These are phyloP conservation scores for Tuberolachnus salignus DNA, from an alignment of 2,888 invertebrate genomes.

Conservation along the genomic window DNA sequence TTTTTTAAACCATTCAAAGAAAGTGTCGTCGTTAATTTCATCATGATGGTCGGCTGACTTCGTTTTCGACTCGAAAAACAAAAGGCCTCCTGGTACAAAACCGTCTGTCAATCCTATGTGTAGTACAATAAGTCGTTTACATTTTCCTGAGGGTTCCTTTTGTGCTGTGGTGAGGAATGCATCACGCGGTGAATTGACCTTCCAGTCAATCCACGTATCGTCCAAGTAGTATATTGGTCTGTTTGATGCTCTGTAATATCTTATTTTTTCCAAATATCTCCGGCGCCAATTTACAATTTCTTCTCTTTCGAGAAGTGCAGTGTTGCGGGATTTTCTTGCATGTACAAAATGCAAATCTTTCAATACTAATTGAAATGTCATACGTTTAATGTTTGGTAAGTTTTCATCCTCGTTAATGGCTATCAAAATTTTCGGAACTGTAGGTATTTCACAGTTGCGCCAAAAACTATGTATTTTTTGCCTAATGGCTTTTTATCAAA, in stretches of 20 bases:
- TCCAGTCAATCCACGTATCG: constrained; percentile 23
- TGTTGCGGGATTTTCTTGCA: not conserved
- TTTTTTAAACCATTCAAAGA: constrained; percentile 11
- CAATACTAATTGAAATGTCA: not conserved
- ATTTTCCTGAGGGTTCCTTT: constrained; percentile 39
- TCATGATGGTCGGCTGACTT: too few species aligned
- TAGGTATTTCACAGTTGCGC: too few species aligned
- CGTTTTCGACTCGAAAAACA: not conserved
- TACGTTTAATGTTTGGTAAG: not conserved
- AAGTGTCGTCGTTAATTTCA: not conserved
- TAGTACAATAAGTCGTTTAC: not conserved
- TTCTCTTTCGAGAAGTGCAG: not conserved
- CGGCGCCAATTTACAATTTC: not conserved
- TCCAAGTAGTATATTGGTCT: not conserved
- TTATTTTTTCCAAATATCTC: not conserved
- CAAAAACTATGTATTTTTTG: not conserved
- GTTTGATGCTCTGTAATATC: not conserved
- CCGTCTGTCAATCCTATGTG: constrained; percentile 23
- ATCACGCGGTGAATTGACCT: constrained; percentile 22
- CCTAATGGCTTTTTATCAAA: too few species aligned
- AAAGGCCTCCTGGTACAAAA: not conserved
- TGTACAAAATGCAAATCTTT: constrained; percentile 7
- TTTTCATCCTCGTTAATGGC: too few species aligned
- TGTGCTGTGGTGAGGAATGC: constrained; percentile 29
- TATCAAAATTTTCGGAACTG: too few species aligned